Conservation (phyloP, 2,113 vertebrate genomes). For the Rhynchopsitta pachyrhyncha region DNA sequence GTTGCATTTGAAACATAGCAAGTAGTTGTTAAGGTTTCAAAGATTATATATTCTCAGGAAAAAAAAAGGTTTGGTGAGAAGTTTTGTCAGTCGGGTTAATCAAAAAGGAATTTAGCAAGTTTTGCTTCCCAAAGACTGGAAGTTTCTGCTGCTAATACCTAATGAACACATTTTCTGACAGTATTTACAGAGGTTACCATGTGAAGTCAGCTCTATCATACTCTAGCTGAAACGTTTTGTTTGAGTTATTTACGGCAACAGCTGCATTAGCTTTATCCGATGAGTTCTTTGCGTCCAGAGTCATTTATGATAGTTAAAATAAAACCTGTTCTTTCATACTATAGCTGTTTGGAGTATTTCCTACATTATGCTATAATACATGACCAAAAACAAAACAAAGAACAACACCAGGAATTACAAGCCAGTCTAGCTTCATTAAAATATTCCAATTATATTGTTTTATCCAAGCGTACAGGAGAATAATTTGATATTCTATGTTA, state of each 20-base stretch:
- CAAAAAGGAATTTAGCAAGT: background rate
- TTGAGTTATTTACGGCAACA: slow-evolving; percentile 17
- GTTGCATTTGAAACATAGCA: background rate
- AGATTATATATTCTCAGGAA: background rate
- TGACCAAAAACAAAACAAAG: background rate
- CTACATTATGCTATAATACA: background rate
- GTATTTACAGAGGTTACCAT: background rate
- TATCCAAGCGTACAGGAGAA: background rate
- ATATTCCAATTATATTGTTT: background rate
- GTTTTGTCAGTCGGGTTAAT: background rate
- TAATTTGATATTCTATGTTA: background rate
- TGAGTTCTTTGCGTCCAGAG: background rate
- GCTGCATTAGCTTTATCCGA: background rate
- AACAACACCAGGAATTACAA: background rate
- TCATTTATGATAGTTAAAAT: background rate
- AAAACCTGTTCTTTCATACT: background rate
- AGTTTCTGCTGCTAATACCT: background rate
- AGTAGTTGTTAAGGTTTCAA: background rate
- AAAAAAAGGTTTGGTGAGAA: background rate
- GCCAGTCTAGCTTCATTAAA: background rate
- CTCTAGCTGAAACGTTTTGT: background rate
- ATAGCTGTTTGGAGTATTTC: background rate
- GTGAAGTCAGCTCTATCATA: background rate
- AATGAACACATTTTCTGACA: background rate
- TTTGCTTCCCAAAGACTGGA: background rate